Evolutionary conservation across 2,888 invertebrate species (phyloP).

Genomic region (Sarcophaga carnaria): DNA sequence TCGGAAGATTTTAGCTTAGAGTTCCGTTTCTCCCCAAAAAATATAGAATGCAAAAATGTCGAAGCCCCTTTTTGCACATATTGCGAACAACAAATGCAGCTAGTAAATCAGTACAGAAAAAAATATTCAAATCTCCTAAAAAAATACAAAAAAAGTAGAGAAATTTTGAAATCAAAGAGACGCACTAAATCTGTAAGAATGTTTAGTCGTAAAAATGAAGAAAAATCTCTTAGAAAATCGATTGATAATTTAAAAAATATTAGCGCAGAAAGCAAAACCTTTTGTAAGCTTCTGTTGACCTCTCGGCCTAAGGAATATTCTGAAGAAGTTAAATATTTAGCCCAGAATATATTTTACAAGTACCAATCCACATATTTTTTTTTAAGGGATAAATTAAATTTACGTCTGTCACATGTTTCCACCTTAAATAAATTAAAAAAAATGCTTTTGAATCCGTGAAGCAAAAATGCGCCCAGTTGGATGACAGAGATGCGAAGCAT

Average conservation of each 20-base stretch:
- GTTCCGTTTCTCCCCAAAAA: no score
- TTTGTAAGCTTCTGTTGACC: neutral
- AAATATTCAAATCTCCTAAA: neutral
- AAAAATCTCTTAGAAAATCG: neutral
- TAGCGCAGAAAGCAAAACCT: slow-evolving; percentile 1
- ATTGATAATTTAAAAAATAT: slow-evolving; percentile 5
- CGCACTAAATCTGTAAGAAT: neutral
- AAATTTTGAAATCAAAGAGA: slow-evolving; percentile 2
- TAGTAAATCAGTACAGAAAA: neutral
- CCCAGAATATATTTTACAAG: no score
- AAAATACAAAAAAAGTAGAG: neutral
- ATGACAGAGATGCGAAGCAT: slow-evolving; percentile 5
- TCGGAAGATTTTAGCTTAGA: neutral
- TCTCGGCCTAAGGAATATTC: no score
- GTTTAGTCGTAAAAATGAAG: neutral
- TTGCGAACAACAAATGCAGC: neutral
- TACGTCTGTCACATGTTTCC: no score
- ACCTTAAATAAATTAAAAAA: neutral
- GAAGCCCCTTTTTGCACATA: neutral
- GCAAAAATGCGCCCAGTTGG: no score
- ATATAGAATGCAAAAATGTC: no score
- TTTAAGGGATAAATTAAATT: no score
- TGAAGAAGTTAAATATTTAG: no score
- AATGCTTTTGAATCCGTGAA: neutral
- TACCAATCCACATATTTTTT: no score